phyloP scores from a whole-genome alignment of 1,140 invertebrate species.

The Diploscapter pachys region DNA sequence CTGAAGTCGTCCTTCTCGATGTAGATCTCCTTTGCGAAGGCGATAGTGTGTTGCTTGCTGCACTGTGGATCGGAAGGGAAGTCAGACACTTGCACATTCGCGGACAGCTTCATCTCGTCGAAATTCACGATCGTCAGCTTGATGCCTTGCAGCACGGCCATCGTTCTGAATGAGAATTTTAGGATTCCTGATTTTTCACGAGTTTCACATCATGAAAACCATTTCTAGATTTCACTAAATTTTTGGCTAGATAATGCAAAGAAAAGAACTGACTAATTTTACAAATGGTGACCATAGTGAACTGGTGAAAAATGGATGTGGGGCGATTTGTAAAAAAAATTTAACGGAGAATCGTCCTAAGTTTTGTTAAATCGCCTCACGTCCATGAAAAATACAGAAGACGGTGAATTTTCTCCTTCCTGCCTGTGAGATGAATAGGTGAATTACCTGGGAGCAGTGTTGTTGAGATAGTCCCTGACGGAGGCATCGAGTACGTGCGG shows the following conservation, averaged over 20 bases:
- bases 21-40: constrained; percentile 74
- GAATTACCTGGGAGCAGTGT: constrained; percentile 72
- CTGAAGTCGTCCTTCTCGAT: constrained; percentile 86
- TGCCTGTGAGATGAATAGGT: neutral
- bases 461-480: constrained; percentile 84
- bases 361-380: too few species aligned
- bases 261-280: too few species aligned
- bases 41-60: constrained; percentile 71
- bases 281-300: too few species aligned
- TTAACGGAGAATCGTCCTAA: too few species aligned
- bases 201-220: constrained; percentile 3
- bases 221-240: neutral
- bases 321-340: too few species aligned
- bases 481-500: constrained; percentile 83
- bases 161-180: constrained; percentile 67
- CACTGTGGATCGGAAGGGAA: constrained; percentile 78
- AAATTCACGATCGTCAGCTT: constrained; percentile 81
- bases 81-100: constrained; percentile 74
- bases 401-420: too few species aligned
- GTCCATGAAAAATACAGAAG: constrained; percentile 4
- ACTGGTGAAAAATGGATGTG: too few species aligned
- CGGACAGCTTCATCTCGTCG: constrained; percentile 43
- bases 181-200: neutral
- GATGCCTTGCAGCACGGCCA: constrained; percentile 88
- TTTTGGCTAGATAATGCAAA: too few species aligned